Evolutionary conservation across 2,797 vertebrate species (phyloP).

Genomic region (Rhabdomys pumilio): DNA sequence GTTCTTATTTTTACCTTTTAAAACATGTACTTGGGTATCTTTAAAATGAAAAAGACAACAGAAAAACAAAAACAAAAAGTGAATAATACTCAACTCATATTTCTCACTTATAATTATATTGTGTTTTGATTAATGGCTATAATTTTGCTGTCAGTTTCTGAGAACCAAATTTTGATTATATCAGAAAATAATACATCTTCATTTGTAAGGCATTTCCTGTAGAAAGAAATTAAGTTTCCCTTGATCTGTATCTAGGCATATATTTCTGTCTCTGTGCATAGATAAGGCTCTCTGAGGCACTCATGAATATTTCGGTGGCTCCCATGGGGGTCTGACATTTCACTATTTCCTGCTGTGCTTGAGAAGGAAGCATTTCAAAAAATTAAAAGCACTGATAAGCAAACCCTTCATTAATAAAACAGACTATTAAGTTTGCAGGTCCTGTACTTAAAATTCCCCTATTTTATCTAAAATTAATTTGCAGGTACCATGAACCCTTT

Average conservation of each 20-base stretch:
- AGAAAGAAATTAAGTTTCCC: slow-evolving; percentile 24
- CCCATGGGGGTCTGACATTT: slow-evolving; percentile 84
- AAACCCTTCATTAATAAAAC: slow-evolving; percentile 86
- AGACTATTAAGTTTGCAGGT: slow-evolving; percentile 84
- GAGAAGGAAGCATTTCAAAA: slow-evolving; percentile 85
- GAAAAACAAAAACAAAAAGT: not conserved
- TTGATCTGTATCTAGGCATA: slow-evolving; percentile 53
- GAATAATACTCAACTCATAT: slow-evolving; percentile 1
- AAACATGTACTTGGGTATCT: not conserved
- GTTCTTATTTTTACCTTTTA: not conserved
- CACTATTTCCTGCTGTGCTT: slow-evolving; percentile 81
- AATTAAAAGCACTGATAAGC: slow-evolving; percentile 86
- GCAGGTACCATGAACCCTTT: slow-evolving; percentile 81
- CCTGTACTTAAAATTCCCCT: slow-evolving; percentile 80
- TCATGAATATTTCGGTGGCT: slow-evolving; percentile 83
- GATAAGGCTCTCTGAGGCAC: slow-evolving; percentile 76
- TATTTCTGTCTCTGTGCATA: slow-evolving; percentile 76
- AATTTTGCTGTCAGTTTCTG: slow-evolving; percentile 47
- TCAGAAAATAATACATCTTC: slow-evolving; percentile 68
- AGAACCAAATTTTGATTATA: slow-evolving; percentile 63
- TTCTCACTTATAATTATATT: slow-evolving; percentile 11
- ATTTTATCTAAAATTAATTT: slow-evolving; percentile 86
- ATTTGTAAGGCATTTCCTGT: slow-evolving; percentile 59
- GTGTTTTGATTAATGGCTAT: slow-evolving; percentile 45
- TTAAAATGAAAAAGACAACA: slow-evolving; percentile 2